Percentiles rank a stretch among this genome's conserved stretches.
These are phyloP conservation scores for Mormyrops boulengeri DNA, from an alignment of 2,797 vertebrate genomes.

Conservation along the genomic window DNA sequence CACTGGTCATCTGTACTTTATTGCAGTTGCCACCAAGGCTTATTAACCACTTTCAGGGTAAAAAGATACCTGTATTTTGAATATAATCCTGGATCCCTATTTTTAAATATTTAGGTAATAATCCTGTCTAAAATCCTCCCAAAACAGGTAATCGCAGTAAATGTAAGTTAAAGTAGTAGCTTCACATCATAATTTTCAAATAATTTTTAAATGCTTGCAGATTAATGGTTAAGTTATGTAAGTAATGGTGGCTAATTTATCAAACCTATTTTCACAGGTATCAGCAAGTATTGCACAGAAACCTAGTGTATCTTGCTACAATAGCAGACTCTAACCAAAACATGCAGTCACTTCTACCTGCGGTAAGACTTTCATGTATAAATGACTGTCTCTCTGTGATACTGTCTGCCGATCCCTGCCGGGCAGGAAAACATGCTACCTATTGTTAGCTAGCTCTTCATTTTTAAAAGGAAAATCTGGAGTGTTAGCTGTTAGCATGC, in stretches of 20 bases:
- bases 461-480: not conserved
- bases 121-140: not conserved
- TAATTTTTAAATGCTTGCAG: not conserved
- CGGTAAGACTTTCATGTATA: conserved; percentile 60
- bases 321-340: conserved; percentile 97
- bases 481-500: not conserved
- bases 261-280: conserved; percentile 63
- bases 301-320: conserved; percentile 91
- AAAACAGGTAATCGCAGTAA: not conserved
- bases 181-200: not conserved
- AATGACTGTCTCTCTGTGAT: not conserved
- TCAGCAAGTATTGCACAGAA: conserved; percentile 95
- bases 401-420: not conserved
- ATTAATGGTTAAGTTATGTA: not conserved
- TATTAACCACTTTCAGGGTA: not conserved
- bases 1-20: not conserved
- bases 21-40: not conserved
- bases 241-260: not conserved
- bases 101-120: not conserved
- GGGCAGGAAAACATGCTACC: not conserved
- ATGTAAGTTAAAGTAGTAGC: not conserved
- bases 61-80: not conserved
- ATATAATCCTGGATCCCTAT: not conserved
- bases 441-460: not conserved
- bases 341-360: conserved; percentile 49